These are phyloP conservation scores for Kryptolebias marmoratus DNA, from an alignment of 2,113 vertebrate genomes.

Conservation along the genomic window DNA sequence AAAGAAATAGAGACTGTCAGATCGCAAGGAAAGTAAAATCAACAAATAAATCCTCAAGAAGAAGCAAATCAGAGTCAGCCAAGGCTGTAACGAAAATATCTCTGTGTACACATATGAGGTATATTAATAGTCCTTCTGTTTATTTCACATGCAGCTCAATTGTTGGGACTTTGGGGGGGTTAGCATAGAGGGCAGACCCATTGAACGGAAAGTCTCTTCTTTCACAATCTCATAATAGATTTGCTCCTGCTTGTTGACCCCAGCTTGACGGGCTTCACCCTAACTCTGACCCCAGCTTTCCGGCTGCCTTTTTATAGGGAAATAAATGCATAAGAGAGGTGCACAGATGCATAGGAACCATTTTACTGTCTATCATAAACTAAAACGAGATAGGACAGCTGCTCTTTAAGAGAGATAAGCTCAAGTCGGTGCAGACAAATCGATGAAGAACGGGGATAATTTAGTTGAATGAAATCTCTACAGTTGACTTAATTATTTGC, in stretches of 20 bases:
- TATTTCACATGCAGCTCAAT: conserved; percentile 30
- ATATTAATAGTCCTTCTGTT: conserved; percentile 28
- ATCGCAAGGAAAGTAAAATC: conserved; percentile 25
- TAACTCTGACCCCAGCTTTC: conserved; percentile 19
- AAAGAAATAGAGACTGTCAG: conserved; percentile 1
- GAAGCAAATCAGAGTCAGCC: conserved; percentile 3
- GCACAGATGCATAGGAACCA: neutral
- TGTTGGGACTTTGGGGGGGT: conserved; percentile 27
- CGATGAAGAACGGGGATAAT: conserved; percentile 18
- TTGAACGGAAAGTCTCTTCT: conserved; percentile 49
- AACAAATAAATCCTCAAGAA: conserved; percentile 23
- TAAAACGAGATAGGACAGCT: neutral
- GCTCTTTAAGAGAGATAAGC: conserved; percentile 16
- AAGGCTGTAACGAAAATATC: conserved; percentile 8
- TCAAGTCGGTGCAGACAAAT: conserved; percentile 12
- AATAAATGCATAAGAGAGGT: neutral
- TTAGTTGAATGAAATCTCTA: conserved; percentile 38
- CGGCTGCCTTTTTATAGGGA: conserved; percentile 10
- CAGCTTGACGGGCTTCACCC: conserved; percentile 38
- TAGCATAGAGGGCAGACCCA: conserved; percentile 1
- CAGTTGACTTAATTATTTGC: conserved; percentile 15
- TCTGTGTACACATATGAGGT: neutral
- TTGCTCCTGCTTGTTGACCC: conserved; percentile 39
- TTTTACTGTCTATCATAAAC: neutral
- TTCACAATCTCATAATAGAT: conserved; percentile 60